Base-by-base conservation (phyloP, 2,797 vertebrate species). In the Ceyx erithaca region DNA sequence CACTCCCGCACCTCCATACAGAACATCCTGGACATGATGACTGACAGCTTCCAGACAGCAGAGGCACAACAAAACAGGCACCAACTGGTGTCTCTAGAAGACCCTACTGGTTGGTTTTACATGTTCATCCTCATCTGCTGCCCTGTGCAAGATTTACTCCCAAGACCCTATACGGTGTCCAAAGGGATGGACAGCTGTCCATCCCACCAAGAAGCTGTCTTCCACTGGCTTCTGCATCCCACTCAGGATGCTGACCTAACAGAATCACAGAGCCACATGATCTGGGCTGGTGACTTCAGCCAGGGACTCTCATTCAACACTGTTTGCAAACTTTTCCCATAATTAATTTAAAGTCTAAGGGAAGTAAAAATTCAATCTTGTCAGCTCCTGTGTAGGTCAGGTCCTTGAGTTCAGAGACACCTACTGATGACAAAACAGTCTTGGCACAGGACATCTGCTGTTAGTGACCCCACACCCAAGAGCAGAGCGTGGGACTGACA, bases 1-100 rank as follows among this genome's bases (percentile, higher is more conserved):
- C 31, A 0, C 68, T 85, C 40, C 89, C 64, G 88, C 91, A 91
- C 94, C 85, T 96, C 78, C 2, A 2, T 55, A 92, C 73, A 90
- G 92, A 80, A 64, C 80, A 89, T 49, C 63, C 86, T 52, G 71
- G 73, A 64, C 62, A 75, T 0, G 12, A 78, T 46, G 92, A 95
- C 76, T 83, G 93, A 93, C 43, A 88, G 58, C 51, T 94, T 92
- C 72, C 87, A 95, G 79, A 87, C 46, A 87, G 58, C 76, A 80
- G 37, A 71, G 62, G 37, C 31, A 51, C 68, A 49, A 57, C 19
- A 85, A 85, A 69, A 21, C 54, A 87, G 71, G 55, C 57, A 87
- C 43, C 25, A 62, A 18, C 19, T 51, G 51, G 54, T 85, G 43
- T 77, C 73, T 52, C 62, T 23, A 43, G 31, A 80, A 93, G 62